Percentiles rank a stretch among this genome's conserved stretches.
Evolutionary conservation across 2,888 invertebrate genomes (phyloP).

Genomic region (Diabrotica balteata): DNA sequence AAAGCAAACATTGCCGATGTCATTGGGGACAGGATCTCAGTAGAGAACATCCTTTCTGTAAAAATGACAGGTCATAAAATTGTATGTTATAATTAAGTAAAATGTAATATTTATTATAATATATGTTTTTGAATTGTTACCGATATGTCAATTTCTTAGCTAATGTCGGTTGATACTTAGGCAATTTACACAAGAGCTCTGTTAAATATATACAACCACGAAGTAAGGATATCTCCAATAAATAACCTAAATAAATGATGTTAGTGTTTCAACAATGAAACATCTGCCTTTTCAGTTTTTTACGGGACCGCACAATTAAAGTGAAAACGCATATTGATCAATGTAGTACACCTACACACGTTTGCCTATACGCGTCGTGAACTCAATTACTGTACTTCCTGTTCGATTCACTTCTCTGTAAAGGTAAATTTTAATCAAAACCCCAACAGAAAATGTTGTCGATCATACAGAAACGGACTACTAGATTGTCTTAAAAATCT

Average conservation of each 20-base stretch:
- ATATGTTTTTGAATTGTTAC: no score
- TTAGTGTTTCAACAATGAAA: constrained; percentile 34
- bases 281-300: constrained; percentile 42
- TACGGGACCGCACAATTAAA: constrained; percentile 44
- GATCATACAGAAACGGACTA: constrained; percentile 17
- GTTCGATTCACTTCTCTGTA: constrained; percentile 36
- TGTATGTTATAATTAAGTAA: no score
- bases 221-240: constrained; percentile 6
- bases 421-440: constrained; percentile 41
- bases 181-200: no score
- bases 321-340: constrained; percentile 48
- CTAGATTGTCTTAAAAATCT: neutral
- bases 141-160: no score
- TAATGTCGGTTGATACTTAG: no score
- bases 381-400: constrained; percentile 48
- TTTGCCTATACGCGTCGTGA: constrained; percentile 36
- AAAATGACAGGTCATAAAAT: no score
- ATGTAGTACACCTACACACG: constrained; percentile 39
- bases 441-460: constrained; percentile 34
- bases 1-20: no score
- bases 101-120: no score
- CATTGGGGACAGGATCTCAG: no score
- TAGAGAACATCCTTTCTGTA: no score
- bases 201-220: no score
- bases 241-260: constrained; percentile 32